Conservation (phyloP, 2,888 invertebrate species). For the Ashinkailepas kermadecensis region DNA sequence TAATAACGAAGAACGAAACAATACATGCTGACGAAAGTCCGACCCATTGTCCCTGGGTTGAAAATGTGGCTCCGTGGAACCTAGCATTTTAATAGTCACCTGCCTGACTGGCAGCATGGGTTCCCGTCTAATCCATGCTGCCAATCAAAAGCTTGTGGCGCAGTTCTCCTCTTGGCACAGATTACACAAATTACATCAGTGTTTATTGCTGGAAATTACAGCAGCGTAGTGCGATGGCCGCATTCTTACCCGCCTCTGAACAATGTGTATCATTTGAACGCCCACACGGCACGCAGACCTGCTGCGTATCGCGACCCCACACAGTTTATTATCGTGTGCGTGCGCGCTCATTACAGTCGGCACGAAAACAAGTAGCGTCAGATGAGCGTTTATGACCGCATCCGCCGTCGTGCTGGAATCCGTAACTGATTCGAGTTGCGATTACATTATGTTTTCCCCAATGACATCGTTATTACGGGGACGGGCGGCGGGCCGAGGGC, state of each 20-base stretch:
- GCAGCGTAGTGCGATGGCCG: background rate
- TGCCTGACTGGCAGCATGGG: no score
- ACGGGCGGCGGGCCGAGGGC: no score
- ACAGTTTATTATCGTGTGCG: background rate
- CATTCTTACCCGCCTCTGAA: background rate
- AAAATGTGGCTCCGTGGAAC: no score
- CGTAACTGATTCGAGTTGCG: conserved; percentile 2
- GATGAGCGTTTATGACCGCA: conserved; percentile 2
- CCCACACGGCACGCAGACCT: background rate
- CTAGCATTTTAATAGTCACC: no score
- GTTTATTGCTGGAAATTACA: conserved; percentile 3
- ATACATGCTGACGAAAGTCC: no score
- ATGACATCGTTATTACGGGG: conserved; percentile 13
- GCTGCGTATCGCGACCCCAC: background rate
- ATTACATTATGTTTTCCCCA: conserved; percentile 13
- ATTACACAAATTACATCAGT: background rate
- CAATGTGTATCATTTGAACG: background rate
- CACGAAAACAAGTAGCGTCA: conserved; percentile 6
- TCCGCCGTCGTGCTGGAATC: background rate
- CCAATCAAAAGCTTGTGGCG: no score
- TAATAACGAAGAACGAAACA: no score
- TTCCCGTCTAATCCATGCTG: no score
- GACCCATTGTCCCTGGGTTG: no score
- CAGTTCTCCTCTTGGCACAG: background rate
- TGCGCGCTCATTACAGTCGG: background rate